Evolutionary conservation across 2,113 vertebrate species (phyloP).

Genomic region (Mesoclemmys tuberculata): DNA sequence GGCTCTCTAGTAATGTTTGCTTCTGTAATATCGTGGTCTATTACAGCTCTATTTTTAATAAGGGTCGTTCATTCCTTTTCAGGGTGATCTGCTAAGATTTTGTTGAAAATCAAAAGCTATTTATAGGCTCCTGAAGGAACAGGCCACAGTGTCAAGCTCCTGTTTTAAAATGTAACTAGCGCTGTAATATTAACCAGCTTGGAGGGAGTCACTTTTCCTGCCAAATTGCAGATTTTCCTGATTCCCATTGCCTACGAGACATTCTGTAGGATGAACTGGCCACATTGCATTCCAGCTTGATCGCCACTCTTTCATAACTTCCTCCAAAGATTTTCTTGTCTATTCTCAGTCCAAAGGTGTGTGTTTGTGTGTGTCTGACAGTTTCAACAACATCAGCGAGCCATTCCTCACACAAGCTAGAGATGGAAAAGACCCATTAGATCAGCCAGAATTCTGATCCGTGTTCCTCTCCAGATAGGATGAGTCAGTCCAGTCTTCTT

Average conservation of each 20-base stretch:
- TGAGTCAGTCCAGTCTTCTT: neutral
- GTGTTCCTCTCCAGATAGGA: neutral
- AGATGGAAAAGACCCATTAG: neutral
- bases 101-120: neutral
- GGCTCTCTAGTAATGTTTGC: neutral
- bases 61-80: slow-evolving; percentile 49
- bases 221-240: neutral
- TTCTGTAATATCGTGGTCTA: neutral
- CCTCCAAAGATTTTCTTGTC: slow-evolving; percentile 51
- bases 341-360: slow-evolving; percentile 17
- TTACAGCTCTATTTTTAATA: neutral
- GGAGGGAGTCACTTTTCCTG: neutral
- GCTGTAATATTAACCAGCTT: neutral
- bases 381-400: slow-evolving; percentile 51
- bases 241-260: neutral
- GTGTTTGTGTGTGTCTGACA: neutral
- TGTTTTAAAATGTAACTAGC: slow-evolving; percentile 19
- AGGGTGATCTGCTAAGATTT: slow-evolving; percentile 19
- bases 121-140: neutral
- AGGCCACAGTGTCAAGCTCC: slow-evolving; percentile 7
- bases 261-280: slow-evolving; percentile 58
- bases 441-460: rapidly evolving
- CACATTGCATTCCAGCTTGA: slow-evolving; percentile 30
- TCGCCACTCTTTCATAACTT: slow-evolving; percentile 56
- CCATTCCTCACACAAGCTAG: rapidly evolving